These are phyloP conservation scores for Euzophera pinguis DNA, from an alignment of 2,888 invertebrate species.

Conservation along the genomic window DNA sequence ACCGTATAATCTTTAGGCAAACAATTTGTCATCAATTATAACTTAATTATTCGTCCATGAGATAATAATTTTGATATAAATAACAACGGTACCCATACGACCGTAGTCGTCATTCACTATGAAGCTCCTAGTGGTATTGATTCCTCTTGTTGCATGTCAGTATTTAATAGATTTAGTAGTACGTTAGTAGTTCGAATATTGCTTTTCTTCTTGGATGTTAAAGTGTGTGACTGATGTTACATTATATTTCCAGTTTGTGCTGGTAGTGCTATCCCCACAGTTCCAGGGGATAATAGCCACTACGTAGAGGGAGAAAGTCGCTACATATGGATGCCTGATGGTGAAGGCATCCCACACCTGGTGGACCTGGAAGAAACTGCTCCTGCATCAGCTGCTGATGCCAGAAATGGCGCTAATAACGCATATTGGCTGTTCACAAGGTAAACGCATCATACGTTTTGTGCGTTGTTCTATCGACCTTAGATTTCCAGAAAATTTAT, in stretches of 20 bases:
- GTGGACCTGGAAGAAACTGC: conserved; percentile 53
- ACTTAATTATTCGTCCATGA: neutral
- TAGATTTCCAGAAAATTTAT: no score
- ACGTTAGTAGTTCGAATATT: no score
- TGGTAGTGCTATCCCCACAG: conserved; percentile 35
- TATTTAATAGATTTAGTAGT: neutral
- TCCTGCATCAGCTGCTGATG: conserved; percentile 24
- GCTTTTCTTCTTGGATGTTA: no score
- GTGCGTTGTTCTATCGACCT: no score
- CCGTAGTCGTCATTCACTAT: neutral
- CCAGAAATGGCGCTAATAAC: conserved; percentile 57
- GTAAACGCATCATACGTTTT: conserved; percentile 24
- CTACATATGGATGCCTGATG: conserved; percentile 68
- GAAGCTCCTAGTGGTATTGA: neutral
- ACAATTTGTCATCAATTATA: neutral
- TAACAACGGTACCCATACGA: neutral
- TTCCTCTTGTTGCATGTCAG: conserved; percentile 4
- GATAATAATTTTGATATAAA: neutral
- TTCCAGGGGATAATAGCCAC: conserved; percentile 63
- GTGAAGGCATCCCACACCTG: conserved; percentile 48
- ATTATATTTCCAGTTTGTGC: conserved; percentile 41
- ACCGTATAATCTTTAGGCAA: neutral
- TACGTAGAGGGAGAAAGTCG: conserved; percentile 65
- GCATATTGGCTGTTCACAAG: conserved; percentile 57
- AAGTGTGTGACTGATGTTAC: no score